Evolutionary conservation across 1,140 invertebrate genomes (phyloP).

Genomic region (Pemphigus obesinymphae): DNA sequence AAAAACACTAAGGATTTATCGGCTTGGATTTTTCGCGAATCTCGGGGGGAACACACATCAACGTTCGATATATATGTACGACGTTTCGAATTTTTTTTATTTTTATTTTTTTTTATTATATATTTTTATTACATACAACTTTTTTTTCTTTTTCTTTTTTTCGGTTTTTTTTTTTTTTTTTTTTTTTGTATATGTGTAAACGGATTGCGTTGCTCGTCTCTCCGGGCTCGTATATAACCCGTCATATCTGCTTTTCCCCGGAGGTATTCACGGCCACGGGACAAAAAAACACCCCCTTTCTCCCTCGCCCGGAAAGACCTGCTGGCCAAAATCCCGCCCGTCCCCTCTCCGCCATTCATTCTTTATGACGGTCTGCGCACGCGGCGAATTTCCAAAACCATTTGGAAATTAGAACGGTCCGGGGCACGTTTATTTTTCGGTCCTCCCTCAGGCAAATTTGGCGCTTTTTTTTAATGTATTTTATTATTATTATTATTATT

Average conservation of each 20-base stretch:
- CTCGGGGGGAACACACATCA: background rate
- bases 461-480: background rate
- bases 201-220: constrained; percentile 3
- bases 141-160: background rate
- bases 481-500: background rate
- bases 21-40: constrained; percentile 1
- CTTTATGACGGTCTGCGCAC: background rate
- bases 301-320: background rate
- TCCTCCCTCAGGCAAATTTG: background rate
- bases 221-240: constrained; percentile 26
- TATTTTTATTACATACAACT: constrained; percentile 14
- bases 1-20: background rate
- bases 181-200: background rate
- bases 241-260: constrained; percentile 26
- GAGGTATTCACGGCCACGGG: background rate
- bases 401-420: background rate
- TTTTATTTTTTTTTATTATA: constrained; percentile 3
- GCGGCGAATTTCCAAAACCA: background rate
- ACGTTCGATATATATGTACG: background rate
- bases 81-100: background rate
- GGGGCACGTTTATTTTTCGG: background rate
- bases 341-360: background rate
- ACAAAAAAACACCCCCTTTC: background rate
- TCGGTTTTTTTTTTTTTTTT: background rate
- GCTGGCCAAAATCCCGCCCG: background rate